A percentile compares a stretch with the other conserved stretches of the same genome.
These are phyloP conservation scores for Haliclystus octoradiatus DNA, from an alignment of 30 jellyfish, hydroid and myxozoan genomes.

Conservation along the genomic window DNA sequence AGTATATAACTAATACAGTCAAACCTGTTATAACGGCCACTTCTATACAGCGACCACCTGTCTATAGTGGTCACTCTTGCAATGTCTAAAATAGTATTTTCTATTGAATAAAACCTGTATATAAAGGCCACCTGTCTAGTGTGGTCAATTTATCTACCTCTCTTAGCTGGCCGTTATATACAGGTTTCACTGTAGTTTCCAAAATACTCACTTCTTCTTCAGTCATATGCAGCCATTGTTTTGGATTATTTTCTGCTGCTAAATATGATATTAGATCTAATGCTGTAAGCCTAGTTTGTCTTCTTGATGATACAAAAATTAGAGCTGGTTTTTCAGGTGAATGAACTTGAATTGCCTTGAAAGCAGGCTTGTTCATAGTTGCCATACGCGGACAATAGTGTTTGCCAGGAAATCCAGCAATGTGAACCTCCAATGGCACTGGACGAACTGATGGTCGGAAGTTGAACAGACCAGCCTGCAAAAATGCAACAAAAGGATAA, in stretches of 20 bases:
- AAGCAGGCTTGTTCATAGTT: conserved; percentile 97
- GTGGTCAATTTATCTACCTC: too few species aligned
- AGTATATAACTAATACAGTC: too few species aligned
- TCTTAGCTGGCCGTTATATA: too few species aligned
- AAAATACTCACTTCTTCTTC: conserved; percentile 88
- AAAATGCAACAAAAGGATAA: background rate
- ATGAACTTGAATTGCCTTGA: conserved; percentile 84
- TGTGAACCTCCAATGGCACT: conserved; percentile 98
- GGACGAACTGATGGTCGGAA: conserved; percentile 99
- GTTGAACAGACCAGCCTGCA: conserved; percentile 94
- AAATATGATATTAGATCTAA: conserved; percentile 81
- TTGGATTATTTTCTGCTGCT: conserved; percentile 86
- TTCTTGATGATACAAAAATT: conserved; percentile 90
- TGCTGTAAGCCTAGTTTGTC: conserved; percentile 98
- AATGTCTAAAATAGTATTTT: too few species aligned
- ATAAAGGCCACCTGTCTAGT: too few species aligned
- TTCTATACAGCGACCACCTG: too few species aligned
- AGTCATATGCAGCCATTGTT: conserved; percentile 92
- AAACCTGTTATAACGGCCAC: too few species aligned
- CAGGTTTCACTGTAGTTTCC: too few species aligned
- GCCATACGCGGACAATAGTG: conserved; percentile 99
- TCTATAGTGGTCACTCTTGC: too few species aligned
- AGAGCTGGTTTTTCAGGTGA: conserved; percentile 97
- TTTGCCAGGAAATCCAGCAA: conserved; percentile 97
- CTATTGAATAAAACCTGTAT: too few species aligned